Conservation (phyloP, 2,113 vertebrate genomes). For the Sprattus sprattus region DNA sequence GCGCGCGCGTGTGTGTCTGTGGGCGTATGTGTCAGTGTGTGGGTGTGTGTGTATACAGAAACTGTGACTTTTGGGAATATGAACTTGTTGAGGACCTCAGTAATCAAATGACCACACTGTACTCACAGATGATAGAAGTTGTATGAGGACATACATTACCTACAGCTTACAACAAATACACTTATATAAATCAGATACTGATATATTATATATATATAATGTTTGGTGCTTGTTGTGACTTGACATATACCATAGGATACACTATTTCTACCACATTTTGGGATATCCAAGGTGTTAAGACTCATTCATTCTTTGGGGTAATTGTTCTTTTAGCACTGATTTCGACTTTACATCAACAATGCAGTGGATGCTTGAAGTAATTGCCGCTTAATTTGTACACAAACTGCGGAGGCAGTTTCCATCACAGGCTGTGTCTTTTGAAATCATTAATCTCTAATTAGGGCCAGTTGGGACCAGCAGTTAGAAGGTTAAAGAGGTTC, state of each 20-base stretch:
- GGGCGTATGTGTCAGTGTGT: background rate
- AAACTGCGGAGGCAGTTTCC: slow-evolving; percentile 91
- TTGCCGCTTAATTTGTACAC: slow-evolving; percentile 93
- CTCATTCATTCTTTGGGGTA: slow-evolving; percentile 21
- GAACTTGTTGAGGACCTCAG: background rate
- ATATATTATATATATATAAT: background rate
- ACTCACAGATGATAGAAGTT: background rate
- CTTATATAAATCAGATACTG: no score
- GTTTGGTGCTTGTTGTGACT: no score
- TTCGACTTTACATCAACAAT: slow-evolving; percentile 73
- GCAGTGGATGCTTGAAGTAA: slow-evolving; percentile 88
- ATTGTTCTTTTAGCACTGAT: slow-evolving; percentile 37
- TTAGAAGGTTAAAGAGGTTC: slow-evolving; percentile 97
- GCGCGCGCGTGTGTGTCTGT: background rate
- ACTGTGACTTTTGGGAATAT: background rate
- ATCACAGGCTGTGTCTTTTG: slow-evolving; percentile 92
- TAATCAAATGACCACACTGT: background rate
- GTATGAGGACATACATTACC: no score
- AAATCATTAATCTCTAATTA: slow-evolving; percentile 98
- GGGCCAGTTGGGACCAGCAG: slow-evolving; percentile 95
- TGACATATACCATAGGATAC: background rate
- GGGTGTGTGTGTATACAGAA: background rate
- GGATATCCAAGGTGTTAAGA: background rate
- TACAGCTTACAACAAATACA: no score
- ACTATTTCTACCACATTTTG: background rate